Evolutionary conservation across 2,888 invertebrate species (phyloP), one percentile per base, ranked within the genome.

Genomic region (Plagodis pulveraria): DNA sequence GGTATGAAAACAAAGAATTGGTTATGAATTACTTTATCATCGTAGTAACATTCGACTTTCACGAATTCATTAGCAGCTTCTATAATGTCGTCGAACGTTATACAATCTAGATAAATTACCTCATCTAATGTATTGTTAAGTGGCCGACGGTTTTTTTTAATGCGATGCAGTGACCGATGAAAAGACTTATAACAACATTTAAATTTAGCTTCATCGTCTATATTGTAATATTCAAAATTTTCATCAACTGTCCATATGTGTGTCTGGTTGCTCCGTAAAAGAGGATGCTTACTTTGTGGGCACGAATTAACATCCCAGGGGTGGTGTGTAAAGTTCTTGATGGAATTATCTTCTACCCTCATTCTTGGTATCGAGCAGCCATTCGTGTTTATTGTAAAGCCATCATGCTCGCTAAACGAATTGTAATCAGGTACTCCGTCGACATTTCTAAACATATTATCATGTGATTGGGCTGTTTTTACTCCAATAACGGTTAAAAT

Each of bases 1-100:
- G 93, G 93, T n/a, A 94, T 86, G 74, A 95, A 95, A 12, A 93
- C 83, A 74, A 95, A 95, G 67, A 93, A 95, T 74, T 96, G 96
- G 52, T 91, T 89, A 73, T 96, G 96, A 43, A 95, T 82, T n/a
- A 80, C 69, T 41, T 68, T 73, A 0, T 78, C 77, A 45, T 88
- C 76, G 60, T 87, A 80, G 11, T 72, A 83, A 80, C 96, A 96
- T 44, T 83, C 87, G n/a, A 96, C 94, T 76, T 91, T 91, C 0
- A 96, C 89, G 73, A 95, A 96, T 80, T 97, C 96, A 40, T 93
- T 86, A 2, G 71, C 73, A 5, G 92, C 81, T 66, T 81, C 65
- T 58, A 86, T 80, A 5, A 74, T 72, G 74, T 72, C 72, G 9
- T 81, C 66, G 65, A 95, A 94, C 33, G 68, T 53, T 32, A 81